These are phyloP conservation scores for Albula goreensis DNA, from an alignment of 2,113 vertebrate genomes.

Conservation along the genomic window DNA sequence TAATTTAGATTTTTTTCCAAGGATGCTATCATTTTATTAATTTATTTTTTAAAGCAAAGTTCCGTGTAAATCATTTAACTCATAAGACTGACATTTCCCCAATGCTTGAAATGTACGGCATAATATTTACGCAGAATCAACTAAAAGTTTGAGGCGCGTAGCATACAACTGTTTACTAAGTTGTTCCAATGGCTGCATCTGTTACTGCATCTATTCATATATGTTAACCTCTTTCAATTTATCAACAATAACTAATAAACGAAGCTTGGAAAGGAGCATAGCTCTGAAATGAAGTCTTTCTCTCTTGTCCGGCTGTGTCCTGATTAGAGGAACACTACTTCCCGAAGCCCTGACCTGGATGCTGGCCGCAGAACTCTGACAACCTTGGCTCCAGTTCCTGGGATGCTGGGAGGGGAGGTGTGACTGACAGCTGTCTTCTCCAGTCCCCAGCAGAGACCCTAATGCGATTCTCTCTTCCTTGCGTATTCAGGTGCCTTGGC, in stretches of 20 bases:
- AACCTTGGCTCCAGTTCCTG: slow-evolving; percentile 46
- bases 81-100: too few relatives aligned
- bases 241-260: background rate
- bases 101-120: too few relatives aligned
- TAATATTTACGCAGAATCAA: background rate
- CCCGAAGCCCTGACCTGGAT: slow-evolving; percentile 38
- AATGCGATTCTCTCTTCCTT: too few relatives aligned
- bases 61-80: background rate
- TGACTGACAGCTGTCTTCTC: slow-evolving; percentile 57
- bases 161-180: background rate
- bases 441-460: slow-evolving; percentile 38
- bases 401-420: slow-evolving; percentile 43
- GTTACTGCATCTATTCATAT: background rate
- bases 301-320: background rate
- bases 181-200: background rate
- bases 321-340: slow-evolving; percentile 25
- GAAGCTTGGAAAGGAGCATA: background rate
- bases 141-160: background rate
- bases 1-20: slow-evolving; percentile 5
- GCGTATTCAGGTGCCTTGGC: background rate
- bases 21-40: background rate
- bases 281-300: background rate
- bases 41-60: background rate
- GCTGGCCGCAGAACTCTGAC: slow-evolving; percentile 49
- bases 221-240: background rate